Evolutionary conservation across 2,113 vertebrate species (phyloP), one percentile per base, ranked within the genome.

Genomic region (Thunnus thynnus): DNA sequence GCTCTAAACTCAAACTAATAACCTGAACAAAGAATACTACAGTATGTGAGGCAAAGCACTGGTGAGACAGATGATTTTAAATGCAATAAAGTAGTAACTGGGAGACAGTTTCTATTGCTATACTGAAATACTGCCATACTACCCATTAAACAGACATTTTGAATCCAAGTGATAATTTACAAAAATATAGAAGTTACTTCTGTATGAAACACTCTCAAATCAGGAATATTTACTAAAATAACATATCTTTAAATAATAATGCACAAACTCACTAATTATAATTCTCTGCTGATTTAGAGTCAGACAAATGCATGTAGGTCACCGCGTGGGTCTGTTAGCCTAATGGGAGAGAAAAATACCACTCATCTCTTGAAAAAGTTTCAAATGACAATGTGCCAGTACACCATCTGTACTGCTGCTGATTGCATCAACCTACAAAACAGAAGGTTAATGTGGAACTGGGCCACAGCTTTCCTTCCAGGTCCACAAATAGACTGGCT

Each of bases 341-440:
- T 80, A 78, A 68, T 72, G 67, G 27, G 32, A 72, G 70, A 67
- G 17, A 58, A 78, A 74, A 67, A 78, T 36, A 64, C 7, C 0
- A 32, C 81, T 88, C 75, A 67, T 84, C 60, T 85, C 48, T 75
- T 86, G 80, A 84, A 83, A 89, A 79, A 72, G 44, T 79, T 88
- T 83, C 72, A 74, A 79, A 73, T 90, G 84, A 82, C 72, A 78
- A 32, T 18, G 50, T 82, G 86, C 80, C 84, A 84, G 74, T 20
- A 16, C 69, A 62, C 78, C 86, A 87, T 90, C 89, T 92, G 90
- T 72, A 90, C 63, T 80, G 85, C 77, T 48, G 52, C 87, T 84
- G 84, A 86, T 82, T 86, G 67, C 75, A 57, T 18, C 63, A 74
- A 68, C 54, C 56, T 72, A 78, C 61, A 66, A 88, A 80, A 78